phyloP scores from a whole-genome alignment of 2,113 vertebrate species.

The Rafetus swinhoei region DNA sequence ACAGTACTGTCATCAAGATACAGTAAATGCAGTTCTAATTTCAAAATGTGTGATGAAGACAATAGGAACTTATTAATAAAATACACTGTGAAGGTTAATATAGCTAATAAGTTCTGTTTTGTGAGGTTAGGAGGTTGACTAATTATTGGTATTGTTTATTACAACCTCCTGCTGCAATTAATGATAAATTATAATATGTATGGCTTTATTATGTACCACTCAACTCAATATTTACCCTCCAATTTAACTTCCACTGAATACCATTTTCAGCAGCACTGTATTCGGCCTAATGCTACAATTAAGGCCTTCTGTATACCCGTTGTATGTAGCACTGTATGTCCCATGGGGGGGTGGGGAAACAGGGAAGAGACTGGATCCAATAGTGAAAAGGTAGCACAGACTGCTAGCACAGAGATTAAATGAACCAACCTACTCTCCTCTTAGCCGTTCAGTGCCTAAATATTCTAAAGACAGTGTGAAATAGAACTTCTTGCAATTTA shows the following conservation, averaged over 20 bases:
- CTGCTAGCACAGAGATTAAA: neutral
- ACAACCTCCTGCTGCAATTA: slow-evolving; percentile 52
- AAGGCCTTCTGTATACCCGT: neutral
- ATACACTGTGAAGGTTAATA: neutral
- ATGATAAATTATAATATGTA: slow-evolving; percentile 51
- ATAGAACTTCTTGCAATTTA: rapidly evolving
- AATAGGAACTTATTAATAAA: slow-evolving; percentile 51
- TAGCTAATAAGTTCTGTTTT: slow-evolving; percentile 35
- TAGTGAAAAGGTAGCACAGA: neutral
- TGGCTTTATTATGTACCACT: slow-evolving; percentile 32
- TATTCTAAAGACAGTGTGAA: neutral
- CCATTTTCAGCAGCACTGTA: slow-evolving; percentile 21
- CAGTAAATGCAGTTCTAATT: neutral
- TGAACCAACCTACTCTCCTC: neutral
- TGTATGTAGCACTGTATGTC: neutral
- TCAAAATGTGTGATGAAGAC: neutral
- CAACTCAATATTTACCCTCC: slow-evolving; percentile 48
- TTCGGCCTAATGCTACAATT: slow-evolving; percentile 6
- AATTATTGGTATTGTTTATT: slow-evolving; percentile 60
- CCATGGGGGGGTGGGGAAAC: neutral
- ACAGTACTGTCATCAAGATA: slow-evolving; percentile 1
- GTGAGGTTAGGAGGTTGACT: slow-evolving; percentile 36
- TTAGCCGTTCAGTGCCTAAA: neutral
- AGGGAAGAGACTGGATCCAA: neutral
- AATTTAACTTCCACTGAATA: slow-evolving; percentile 45